Percentiles rank a stretch among this genome's conserved stretches.
These are phyloP conservation scores for Zaprionus gabonicus DNA, from an alignment of 1,140 invertebrate species.

Conservation along the genomic window DNA sequence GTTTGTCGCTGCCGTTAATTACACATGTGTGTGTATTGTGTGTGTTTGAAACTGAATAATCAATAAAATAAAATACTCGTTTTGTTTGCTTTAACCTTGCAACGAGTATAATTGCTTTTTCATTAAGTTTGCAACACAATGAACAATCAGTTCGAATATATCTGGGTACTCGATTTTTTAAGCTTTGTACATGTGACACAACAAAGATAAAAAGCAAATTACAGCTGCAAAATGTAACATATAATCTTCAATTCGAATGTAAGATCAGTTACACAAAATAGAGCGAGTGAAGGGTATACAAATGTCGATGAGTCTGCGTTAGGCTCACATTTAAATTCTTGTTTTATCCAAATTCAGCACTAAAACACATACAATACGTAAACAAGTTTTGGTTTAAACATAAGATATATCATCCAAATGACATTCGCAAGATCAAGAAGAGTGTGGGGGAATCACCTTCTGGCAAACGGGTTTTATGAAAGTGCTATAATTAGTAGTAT, in stretches of 20 bases:
- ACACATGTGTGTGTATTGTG: conserved; percentile 5
- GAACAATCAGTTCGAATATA: conserved; percentile 5
- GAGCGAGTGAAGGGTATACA: conserved; percentile 18
- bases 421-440: conserved; percentile 26
- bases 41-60: conserved; percentile 18
- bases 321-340: conserved; percentile 4
- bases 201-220: not conserved
- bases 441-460: conserved; percentile 2
- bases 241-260: not conserved
- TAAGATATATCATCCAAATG: conserved; percentile 25
- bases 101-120: conserved; percentile 39
- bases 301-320: not conserved
- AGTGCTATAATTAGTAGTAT: conserved; percentile 9
- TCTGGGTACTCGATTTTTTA: not conserved
- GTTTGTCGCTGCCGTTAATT: conserved; percentile 44
- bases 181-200: not conserved
- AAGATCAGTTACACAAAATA: too few species aligned
- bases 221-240: not conserved
- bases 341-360: conserved; percentile 27
- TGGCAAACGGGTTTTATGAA: conserved; percentile 14
- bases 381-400: conserved; percentile 29
- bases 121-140: conserved; percentile 20
- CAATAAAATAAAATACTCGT: conserved; percentile 40
- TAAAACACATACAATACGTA: conserved; percentile 17
- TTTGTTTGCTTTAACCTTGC: conserved; percentile 41